A percentile compares a stretch with the other conserved stretches of the same genome.
Conservation (phyloP, 2,888 invertebrate genomes). For the Emmelina monodactyla region DNA sequence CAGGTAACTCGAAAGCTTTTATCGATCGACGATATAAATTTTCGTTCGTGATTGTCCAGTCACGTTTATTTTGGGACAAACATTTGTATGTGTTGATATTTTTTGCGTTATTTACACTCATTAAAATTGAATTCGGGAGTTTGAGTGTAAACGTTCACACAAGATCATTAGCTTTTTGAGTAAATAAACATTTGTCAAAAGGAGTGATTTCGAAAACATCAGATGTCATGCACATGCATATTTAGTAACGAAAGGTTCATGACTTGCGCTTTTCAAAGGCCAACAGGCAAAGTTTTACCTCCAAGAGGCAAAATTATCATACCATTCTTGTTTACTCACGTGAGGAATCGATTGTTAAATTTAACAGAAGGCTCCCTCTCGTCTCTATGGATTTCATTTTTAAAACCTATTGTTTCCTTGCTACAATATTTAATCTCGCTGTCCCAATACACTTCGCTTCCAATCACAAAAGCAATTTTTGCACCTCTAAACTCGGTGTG, state of each 20-base stretch:
- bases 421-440: too few species aligned
- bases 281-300: neutral
- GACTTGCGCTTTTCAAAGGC: too few species aligned
- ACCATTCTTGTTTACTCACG: constrained; percentile 1
- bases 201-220: neutral
- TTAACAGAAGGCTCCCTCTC: neutral
- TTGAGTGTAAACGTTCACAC: neutral
- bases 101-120: neutral
- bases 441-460: constrained; percentile 1
- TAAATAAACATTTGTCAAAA: neutral
- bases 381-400: neutral
- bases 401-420: too few species aligned
- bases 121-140: neutral
- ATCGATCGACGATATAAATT: constrained; percentile 35
- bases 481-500: neutral
- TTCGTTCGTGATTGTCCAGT: constrained; percentile 32
- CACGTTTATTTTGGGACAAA: constrained; percentile 31
- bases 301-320: constrained; percentile 1
- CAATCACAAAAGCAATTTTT: constrained; percentile 1
- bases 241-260: neutral
- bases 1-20: constrained; percentile 28
- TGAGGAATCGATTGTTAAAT: neutral
- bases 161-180: neutral
- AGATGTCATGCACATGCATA: neutral
- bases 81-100: constrained; percentile 14